phyloP scores from a whole-genome alignment of 2,797 vertebrate genomes.

The Girardinus metallicus region DNA sequence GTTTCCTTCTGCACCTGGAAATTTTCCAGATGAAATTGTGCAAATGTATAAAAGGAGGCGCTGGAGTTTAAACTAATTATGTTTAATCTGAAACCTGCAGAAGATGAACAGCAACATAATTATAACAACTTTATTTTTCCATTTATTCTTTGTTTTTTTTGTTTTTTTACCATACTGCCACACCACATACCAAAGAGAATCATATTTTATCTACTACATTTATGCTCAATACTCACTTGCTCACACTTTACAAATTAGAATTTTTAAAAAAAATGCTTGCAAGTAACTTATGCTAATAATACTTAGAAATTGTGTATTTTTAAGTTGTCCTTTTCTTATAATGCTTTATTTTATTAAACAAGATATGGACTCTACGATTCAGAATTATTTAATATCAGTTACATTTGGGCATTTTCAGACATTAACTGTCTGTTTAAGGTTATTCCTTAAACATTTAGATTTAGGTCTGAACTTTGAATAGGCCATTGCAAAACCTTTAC shows the following conservation, averaged over 20 bases:
- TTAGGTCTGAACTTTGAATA: background rate
- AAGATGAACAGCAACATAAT: background rate
- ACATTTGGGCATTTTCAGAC: background rate
- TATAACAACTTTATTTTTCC: background rate
- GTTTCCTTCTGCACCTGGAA: slow-evolving; percentile 17
- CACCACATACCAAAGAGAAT: background rate
- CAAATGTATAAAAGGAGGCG: background rate
- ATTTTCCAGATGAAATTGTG: background rate
- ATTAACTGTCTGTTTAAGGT: background rate
- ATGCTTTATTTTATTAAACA: background rate
- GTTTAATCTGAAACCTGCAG: background rate
- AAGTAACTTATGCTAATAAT: background rate
- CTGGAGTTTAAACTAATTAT: background rate
- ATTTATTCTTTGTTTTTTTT: background rate
- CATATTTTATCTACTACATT: background rate
- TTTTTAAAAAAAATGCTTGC: background rate
- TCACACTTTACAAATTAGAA: background rate
- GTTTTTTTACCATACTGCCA: background rate
- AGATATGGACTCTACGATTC: background rate
- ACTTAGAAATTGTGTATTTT: background rate
- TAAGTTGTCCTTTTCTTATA: background rate
- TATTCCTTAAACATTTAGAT: background rate
- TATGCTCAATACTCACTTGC: background rate
- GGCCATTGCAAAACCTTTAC: background rate
- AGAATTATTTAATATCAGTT: background rate